phyloP scores from a whole-genome alignment of 2,113 vertebrate genomes.

The Seriola dumerili region DNA sequence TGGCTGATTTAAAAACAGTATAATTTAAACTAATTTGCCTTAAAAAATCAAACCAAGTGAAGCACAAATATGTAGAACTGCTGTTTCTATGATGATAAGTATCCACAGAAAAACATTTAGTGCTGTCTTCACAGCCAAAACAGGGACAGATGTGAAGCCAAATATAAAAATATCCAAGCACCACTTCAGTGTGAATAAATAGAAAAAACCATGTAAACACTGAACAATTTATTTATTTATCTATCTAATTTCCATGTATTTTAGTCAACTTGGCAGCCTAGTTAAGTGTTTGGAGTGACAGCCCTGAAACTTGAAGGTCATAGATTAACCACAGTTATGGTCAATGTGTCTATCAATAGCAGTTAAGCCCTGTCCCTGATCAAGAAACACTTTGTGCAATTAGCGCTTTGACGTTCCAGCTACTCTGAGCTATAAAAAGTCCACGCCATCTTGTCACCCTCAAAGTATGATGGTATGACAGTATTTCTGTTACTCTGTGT shows the following conservation, averaged over 20 bases:
- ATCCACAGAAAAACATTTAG: constrained; percentile 10
- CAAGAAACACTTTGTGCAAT: constrained; percentile 30
- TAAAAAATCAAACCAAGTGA: constrained; percentile 13
- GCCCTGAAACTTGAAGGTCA: constrained; percentile 13
- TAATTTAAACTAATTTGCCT: constrained; percentile 6
- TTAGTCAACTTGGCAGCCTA: neutral
- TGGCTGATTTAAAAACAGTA: constrained; percentile 2
- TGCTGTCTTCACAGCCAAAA: neutral
- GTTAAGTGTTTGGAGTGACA: neutral
- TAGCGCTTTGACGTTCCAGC: constrained; percentile 28
- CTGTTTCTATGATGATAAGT: constrained; percentile 27
- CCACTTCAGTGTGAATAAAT: neutral
- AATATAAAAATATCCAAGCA: constrained; percentile 22
- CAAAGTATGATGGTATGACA: constrained; percentile 1
- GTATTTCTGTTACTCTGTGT: neutral
- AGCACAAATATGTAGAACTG: neutral
- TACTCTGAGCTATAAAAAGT: constrained; percentile 18
- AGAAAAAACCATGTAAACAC: neutral
- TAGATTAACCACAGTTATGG: constrained; percentile 10
- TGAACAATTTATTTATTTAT: neutral
- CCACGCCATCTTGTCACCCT: neutral
- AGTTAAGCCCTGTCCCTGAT: constrained; percentile 17
- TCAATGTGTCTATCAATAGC: constrained; percentile 30
- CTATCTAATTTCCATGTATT: neutral
- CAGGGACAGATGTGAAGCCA: constrained; percentile 17